These are phyloP conservation scores for Caprella mutica DNA, from an alignment of 2,888 invertebrate species.

Conservation along the genomic window DNA sequence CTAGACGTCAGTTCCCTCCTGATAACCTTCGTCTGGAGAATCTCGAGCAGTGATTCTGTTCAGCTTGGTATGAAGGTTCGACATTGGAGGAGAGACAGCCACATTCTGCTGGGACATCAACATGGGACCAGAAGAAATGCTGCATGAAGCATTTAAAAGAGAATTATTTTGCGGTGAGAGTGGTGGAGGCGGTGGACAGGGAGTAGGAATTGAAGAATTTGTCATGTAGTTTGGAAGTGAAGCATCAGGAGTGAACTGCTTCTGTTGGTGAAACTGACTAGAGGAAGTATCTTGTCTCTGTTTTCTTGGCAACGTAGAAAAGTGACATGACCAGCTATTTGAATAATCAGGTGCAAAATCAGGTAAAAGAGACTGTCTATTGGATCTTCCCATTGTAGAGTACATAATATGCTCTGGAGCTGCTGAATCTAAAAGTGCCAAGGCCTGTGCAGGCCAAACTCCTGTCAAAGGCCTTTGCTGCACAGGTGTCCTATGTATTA, in stretches of 20 bases:
- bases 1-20: conserved; percentile 52
- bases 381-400: conserved; percentile 5
- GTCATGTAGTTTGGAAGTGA: conserved; percentile 5
- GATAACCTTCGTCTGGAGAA: conserved; percentile 80
- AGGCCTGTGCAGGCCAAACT: conserved; percentile 28
- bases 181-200: conserved; percentile 2
- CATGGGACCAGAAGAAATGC: no score
- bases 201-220: conserved; percentile 2
- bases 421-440: conserved; percentile 26
- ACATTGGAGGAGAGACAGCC: conserved; percentile 11
- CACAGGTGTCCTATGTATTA: neutral
- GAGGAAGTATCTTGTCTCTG: conserved; percentile 67
- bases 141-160: no score
- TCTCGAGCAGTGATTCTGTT: conserved; percentile 47
- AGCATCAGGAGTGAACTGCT: neutral
- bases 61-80: conserved; percentile 19
- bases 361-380: conserved; percentile 21
- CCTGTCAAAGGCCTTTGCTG: neutral
- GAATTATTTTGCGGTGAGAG: neutral
- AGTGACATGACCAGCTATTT: conserved; percentile 8
- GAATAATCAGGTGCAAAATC: conserved; percentile 29
- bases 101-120: neutral
- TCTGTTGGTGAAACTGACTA: conserved; percentile 58
- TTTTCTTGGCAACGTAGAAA: conserved; percentile 61
- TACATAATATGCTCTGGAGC: conserved; percentile 31